Percentiles rank a stretch among this genome's conserved stretches.
These are phyloP conservation scores for Danionella dracula DNA, from an alignment of 2,797 vertebrate species.

Conservation along the genomic window DNA sequence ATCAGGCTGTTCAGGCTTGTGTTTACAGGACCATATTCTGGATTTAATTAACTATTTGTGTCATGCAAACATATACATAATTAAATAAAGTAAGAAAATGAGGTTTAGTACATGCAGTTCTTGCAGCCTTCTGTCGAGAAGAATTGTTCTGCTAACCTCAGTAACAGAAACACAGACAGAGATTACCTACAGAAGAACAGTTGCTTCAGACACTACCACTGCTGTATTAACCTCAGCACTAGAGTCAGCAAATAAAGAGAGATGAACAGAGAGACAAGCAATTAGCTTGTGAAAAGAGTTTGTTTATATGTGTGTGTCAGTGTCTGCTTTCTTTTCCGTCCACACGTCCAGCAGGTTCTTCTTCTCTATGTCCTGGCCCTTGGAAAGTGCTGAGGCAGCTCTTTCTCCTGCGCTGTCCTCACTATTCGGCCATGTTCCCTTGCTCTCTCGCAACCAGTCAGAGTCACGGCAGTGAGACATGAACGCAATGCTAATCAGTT, in stretches of 20 bases:
- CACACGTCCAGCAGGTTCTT: constrained; percentile 27
- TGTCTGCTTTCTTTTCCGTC: constrained; percentile 27
- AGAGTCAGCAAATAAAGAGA: constrained; percentile 7
- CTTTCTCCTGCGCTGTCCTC: constrained; percentile 37
- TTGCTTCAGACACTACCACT: constrained; percentile 14
- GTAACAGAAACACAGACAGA: background rate
- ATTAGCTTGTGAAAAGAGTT: background rate
- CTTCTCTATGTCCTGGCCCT: constrained; percentile 39
- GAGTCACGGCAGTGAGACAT: constrained; percentile 66
- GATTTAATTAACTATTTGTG: no score
- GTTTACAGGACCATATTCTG: no score
- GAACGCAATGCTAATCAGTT: constrained; percentile 69
- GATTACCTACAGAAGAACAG: constrained; percentile 12
- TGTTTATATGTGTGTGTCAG: background rate
- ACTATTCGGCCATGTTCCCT: constrained; percentile 11
- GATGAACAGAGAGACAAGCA: constrained; percentile 6
- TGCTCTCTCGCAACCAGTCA: constrained; percentile 34
- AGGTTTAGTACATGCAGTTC: background rate
- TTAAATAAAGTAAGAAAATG: no score
- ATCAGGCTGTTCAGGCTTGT: no score
- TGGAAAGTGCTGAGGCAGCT: constrained; percentile 58
- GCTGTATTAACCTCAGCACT: constrained; percentile 6
- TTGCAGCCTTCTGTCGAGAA: background rate
- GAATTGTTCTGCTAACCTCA: constrained; percentile 2
- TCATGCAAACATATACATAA: no score